Evolutionary conservation across 2,113 vertebrate genomes (phyloP).

Genomic region (Trichechus manatus): DNA sequence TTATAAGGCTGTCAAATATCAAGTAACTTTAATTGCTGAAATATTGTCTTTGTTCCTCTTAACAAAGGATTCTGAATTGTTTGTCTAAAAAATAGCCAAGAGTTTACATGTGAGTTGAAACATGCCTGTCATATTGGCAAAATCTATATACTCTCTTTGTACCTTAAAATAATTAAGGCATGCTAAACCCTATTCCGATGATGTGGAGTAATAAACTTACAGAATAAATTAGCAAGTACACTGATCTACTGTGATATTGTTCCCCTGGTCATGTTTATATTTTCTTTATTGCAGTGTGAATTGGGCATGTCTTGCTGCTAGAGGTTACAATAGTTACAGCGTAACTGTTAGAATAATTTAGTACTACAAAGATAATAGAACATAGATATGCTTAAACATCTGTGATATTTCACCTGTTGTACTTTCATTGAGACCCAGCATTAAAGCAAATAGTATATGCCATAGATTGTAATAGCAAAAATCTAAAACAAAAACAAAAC

Average conservation of each 20-base stretch:
- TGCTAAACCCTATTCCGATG: not conserved
- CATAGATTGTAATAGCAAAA: not conserved
- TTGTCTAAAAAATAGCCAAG: not conserved
- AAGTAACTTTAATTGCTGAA: not conserved
- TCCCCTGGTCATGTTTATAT: constrained; percentile 24
- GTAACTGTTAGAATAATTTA: not conserved
- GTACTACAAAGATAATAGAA: not conserved
- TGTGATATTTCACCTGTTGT: constrained; percentile 15
- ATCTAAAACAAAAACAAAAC: not conserved
- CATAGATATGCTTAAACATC: not conserved
- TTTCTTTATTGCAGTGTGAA: constrained; percentile 7
- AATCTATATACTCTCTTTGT: not conserved
- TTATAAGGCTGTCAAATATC: not conserved
- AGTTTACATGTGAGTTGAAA: not conserved
- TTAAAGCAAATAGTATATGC: not conserved
- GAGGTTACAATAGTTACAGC: not conserved
- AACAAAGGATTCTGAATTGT: not conserved
- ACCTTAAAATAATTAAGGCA: constrained; percentile 16
- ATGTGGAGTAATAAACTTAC: not conserved
- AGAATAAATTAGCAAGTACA: not conserved
- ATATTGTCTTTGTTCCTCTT: not conserved
- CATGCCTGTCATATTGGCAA: not conserved
- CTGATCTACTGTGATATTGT: not conserved
- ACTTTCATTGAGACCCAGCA: not conserved
- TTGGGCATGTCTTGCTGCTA: not conserved